phyloP scores from a whole-genome alignment of 1,140 invertebrate genomes.

The Adelges cooleyi region DNA sequence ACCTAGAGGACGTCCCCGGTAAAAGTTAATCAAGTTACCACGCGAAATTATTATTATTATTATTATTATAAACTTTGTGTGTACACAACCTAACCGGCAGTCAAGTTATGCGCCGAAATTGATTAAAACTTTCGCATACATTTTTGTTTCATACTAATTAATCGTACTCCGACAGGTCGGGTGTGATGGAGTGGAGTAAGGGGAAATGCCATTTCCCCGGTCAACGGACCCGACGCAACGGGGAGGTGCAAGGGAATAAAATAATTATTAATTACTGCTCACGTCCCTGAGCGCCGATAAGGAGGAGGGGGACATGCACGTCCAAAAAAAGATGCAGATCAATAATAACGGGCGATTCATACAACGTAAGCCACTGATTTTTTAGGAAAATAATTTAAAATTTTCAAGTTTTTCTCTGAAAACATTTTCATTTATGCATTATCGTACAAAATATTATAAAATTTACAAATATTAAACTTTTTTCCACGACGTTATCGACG shows the following conservation, averaged over 20 bases:
- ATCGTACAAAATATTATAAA: too few relatives aligned
- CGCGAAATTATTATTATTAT: slow-evolving; percentile 23
- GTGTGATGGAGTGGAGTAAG: neutral
- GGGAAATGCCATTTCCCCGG: neutral
- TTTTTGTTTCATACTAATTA: slow-evolving; percentile 27
- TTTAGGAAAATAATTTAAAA: too few relatives aligned
- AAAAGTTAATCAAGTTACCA: slow-evolving; percentile 26
- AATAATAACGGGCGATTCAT: too few relatives aligned
- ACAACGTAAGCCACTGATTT: too few relatives aligned
- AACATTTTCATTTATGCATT: too few relatives aligned
- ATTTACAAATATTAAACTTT: too few relatives aligned
- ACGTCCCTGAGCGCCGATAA: neutral
- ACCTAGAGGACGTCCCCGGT: slow-evolving; percentile 11
- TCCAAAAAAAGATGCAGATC: too few relatives aligned
- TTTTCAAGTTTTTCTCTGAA: too few relatives aligned
- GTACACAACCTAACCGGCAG: slow-evolving; percentile 8
- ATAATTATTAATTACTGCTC: slow-evolving; percentile 25
- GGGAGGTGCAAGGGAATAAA: neutral
- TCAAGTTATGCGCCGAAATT: slow-evolving; percentile 21
- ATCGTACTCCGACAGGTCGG: slow-evolving; percentile 15
- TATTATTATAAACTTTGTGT: slow-evolving; percentile 26
- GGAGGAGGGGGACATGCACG: too few relatives aligned
- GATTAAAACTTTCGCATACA: slow-evolving; percentile 24
- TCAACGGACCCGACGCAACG: neutral
- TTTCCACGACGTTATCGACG: too few relatives aligned